Evolutionary conservation across 1,140 invertebrate species (phyloP), one percentile per base, ranked within the genome.

Genomic region (Notospermus geniculatus): DNA sequence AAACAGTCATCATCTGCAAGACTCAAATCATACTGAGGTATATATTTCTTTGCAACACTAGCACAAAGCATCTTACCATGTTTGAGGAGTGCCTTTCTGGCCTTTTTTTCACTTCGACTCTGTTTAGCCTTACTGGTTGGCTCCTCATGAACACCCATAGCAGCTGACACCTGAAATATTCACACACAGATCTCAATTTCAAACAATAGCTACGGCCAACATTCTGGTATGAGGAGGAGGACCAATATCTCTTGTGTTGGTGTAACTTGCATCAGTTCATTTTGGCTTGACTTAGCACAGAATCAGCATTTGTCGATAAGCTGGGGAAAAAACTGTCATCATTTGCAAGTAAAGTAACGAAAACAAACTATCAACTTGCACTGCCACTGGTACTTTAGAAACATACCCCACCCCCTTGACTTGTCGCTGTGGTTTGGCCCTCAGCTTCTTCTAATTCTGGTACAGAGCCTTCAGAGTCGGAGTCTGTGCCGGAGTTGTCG

Each of bases 81-180:
- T 85, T 99, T 99, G 66, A 94, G 95, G 92, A 99, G 98, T 43
- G 98, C 91, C 82, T 99, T 99, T 56, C 97, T 87, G 2, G 97
- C 96, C 81, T 99, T 99, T 84, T 99, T 99, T 80, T 99, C 97
- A 59, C 95, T 95, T 60, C 97, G 87, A 39, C 92, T 97, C 80
- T 99, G 97, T 83, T 98, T 99, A 1, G 92, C 92, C 59, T 73
- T 96, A 59, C 91, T 94, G 0, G 93, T 89, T 68, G 92, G 87
- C 74, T 97, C 93, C 71, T 92, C 89, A 36, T 88, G 87, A 27
- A 90, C 73, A 60, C 87, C 90, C 61, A 89, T 85, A 59, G 83
- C 84, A 57, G 87, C 85, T 59, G 87, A 86, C 43, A 85, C 83
- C 73, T 82, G 58, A 17, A 64, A 57, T 39, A 56, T 59, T 36